A percentile compares a stretch with the other conserved stretches of the same genome.
Evolutionary conservation across 2,113 vertebrate genomes (phyloP).

Genomic region (Perca fluviatilis): DNA sequence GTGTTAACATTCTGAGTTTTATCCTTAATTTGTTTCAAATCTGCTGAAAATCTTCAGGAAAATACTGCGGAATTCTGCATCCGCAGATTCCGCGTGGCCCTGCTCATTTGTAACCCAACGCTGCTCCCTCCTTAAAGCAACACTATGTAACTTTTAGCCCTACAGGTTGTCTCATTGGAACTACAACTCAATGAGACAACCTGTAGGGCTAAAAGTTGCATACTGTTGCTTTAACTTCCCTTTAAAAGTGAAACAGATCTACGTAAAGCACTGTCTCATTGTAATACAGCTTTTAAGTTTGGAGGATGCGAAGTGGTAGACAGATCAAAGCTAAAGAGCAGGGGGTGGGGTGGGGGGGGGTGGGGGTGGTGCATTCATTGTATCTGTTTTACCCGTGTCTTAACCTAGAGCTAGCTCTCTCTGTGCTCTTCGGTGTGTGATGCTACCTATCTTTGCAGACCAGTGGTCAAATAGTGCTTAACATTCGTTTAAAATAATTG

Average conservation of each 20-base stretch:
- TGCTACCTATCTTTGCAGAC: conserved; percentile 34
- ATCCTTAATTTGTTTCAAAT: no score
- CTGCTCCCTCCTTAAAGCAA: conserved; percentile 2
- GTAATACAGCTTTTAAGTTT: not conserved
- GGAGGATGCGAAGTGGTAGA: not conserved
- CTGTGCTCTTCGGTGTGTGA: conserved; percentile 59
- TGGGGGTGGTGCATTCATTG: not conserved
- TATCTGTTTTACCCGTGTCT: conserved; percentile 67
- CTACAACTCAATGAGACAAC: no score
- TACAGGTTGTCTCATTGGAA: no score
- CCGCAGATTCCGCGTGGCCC: no score
- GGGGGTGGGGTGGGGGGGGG: not conserved
- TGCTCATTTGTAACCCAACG: not conserved
- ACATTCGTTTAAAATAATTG: conserved; percentile 28
- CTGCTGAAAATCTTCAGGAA: no score
- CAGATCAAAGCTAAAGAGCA: not conserved
- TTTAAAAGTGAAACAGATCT: conserved; percentile 6
- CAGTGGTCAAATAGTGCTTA: conserved; percentile 42
- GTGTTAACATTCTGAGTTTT: no score
- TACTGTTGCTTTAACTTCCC: not conserved
- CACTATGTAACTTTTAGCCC: no score
- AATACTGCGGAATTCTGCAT: no score
- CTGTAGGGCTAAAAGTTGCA: no score
- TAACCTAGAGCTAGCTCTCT: conserved; percentile 53
- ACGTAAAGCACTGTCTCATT: not conserved